phyloP scores from a whole-genome alignment of 2,113 vertebrate genomes.

The Oncorhynchus keta region DNA sequence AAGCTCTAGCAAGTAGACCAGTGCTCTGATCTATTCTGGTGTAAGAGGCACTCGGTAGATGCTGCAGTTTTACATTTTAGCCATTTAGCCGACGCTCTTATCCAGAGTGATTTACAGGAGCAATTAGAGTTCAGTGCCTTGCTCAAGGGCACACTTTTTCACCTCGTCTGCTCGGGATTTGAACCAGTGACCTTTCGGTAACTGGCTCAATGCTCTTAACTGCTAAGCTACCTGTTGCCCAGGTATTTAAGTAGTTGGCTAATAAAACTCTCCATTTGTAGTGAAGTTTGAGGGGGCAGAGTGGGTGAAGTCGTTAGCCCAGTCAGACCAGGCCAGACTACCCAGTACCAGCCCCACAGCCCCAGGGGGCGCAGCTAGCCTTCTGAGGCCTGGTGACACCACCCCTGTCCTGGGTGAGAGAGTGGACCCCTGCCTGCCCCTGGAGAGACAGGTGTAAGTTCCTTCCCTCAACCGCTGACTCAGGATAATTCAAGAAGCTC shows the following conservation, averaged over 20 bases:
- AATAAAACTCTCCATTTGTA: conserved; percentile 47
- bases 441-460: conserved; percentile 97
- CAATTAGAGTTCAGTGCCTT: too few species aligned
- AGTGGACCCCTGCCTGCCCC: conserved; percentile 85
- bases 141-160: too few species aligned
- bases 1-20: conserved; percentile 85
- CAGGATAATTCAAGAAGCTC: not conserved
- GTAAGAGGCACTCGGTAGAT: not conserved
- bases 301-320: conserved; percentile 81
- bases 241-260: too few species aligned
- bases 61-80: not conserved
- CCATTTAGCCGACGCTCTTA: too few species aligned
- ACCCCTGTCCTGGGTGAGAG: conserved; percentile 81
- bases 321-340: conserved; percentile 78
- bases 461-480: not conserved
- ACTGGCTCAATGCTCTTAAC: too few species aligned
- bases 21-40: not conserved
- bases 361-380: conserved; percentile 80
- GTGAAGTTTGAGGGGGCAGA: conserved; percentile 88
- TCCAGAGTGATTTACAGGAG: too few species aligned
- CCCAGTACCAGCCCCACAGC: conserved; percentile 78
- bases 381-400: conserved; percentile 83
- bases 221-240: too few species aligned
- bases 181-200: too few species aligned
- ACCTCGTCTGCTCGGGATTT: too few species aligned